Evolutionary conservation across 2,113 vertebrate genomes (phyloP), one percentile per base, ranked within the genome.

Genomic region (Haliaeetus leucogaster): DNA sequence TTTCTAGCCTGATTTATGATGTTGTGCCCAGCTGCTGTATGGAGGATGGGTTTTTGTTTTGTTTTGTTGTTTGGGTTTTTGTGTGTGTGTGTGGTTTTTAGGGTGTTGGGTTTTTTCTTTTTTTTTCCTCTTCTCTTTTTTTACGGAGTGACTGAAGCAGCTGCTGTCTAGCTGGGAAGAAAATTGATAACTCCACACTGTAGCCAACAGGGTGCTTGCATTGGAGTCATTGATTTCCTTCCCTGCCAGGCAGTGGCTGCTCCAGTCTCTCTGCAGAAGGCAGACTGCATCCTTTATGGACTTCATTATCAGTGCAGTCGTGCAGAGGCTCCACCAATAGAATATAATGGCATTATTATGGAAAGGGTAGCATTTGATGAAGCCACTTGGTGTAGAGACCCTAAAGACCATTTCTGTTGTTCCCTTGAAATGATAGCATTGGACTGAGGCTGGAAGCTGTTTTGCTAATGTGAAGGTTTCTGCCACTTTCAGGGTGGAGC

Each of bases 121-220:
- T 34, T 16, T 16, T 6, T 17, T 3, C 5, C 7, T 7, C 15
- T 11, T 6, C 19, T 18, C 16, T 45, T 43, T 43, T 42, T 36
- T 14, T 7, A 14, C 1, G 0, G 34, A 70, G 67, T 47, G 59
- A 74, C 52, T 58, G 79, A 79, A 80, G 80, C 89, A 86, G 88
- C 94, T 86, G 82, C 88, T 47, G 30, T 67, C 59, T 84, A 36
- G 59, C 92, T 89, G 94, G 52, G 87, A 95, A 83, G 81, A 67
- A 91, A 95, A 91, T 73, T 56, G 89, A 42, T 92, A 86, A 82
- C 62, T 67, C 70, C 45, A 48, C 27, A 17, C 27, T 48, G 45
- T 19, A 77, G 73, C 53, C 93, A 70, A 20, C 80, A 65, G 72
- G 89, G 59, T 70, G 77, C 92, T 83, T 38, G 50, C 48, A 47